Evolutionary conservation across 2,797 vertebrate genomes (phyloP), one percentile per base, ranked within the genome.

Genomic region (Mionectes olivaceus): DNA sequence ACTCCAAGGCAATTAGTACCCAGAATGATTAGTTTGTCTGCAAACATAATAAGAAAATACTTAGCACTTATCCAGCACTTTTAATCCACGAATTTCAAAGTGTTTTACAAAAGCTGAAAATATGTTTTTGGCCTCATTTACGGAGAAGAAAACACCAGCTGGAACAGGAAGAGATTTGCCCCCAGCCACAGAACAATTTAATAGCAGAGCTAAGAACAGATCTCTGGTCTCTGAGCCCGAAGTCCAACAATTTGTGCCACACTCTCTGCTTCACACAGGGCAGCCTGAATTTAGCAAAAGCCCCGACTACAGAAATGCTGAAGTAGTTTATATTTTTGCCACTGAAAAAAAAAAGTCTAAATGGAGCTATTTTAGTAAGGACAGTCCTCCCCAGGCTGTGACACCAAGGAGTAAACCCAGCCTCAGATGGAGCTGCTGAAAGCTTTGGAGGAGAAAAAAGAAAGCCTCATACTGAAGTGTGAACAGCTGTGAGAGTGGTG

Each of bases 1-100:
- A 91, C 85, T 94, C 75, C 82, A 85, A 93, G 90, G 93, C 90
- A 96, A 84, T 92, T 94, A 95, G 82, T 89, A 83, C 65, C 64
- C 90, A 90, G 85, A 94, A 94, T 68, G 71, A 93, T 94, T 68
- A 67, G 60, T 85, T 87, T 81, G 91, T 93, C 91, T 93, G 85
- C 86, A 96, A 95, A 95, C 88, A 93, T 79, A 92, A 5, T 92
- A 96, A 74, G 88, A 96, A 96, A 96, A 97, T 94, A 97, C 81
- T 88, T 94, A 91, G 63, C 90, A 89, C 92, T 95, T 92, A 94
- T 17, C 61, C 84, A 93, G 83, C 82, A 75, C 86, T 88, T 95
- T 90, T 90, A 77, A 93, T 86, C 92, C 86, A 83, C 25, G 39
- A 92, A 92, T 95, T 67, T 70, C 69, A 21, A 92, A 96, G 81